phyloP scores from a whole-genome alignment of 2,888 invertebrate species.

The Hybos culiciformis region DNA sequence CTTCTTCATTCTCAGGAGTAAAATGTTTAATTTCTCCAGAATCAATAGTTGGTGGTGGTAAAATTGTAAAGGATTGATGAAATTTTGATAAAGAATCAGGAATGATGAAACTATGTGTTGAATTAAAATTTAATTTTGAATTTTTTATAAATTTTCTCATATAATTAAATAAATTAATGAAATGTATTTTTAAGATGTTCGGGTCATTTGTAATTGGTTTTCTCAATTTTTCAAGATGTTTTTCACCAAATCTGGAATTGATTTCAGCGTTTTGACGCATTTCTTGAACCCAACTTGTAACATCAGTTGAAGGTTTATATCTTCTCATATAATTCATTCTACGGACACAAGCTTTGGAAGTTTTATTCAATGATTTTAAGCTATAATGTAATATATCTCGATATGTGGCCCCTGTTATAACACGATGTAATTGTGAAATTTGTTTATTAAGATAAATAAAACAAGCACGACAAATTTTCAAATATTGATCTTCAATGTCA shows the following conservation, averaged over 20 bases:
- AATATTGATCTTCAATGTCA: constrained; percentile 50
- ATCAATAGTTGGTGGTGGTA: constrained; percentile 9
- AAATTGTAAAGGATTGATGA: constrained; percentile 14
- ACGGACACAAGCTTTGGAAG: constrained; percentile 51
- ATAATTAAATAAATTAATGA: constrained; percentile 26
- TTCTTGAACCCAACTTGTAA: constrained; percentile 46
- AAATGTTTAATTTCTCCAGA: constrained; percentile 14
- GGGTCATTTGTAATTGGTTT: constrained; percentile 23
- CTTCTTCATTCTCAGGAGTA: constrained; percentile 35
- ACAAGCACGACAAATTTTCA: constrained; percentile 53
- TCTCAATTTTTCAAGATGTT: constrained; percentile 29
- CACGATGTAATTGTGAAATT: constrained; percentile 25
- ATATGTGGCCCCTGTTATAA: constrained; percentile 35
- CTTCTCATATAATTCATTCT: constrained; percentile 48
- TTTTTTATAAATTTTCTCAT: constrained; percentile 25
- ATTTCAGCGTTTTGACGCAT: constrained; percentile 43
- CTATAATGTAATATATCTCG: constrained; percentile 44
- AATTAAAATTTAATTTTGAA: constrained; percentile 15
- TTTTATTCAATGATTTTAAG: constrained; percentile 46
- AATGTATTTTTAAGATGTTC: constrained; percentile 27
- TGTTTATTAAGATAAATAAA: constrained; percentile 38
- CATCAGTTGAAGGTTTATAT: constrained; percentile 42
- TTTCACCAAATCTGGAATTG: constrained; percentile 33
- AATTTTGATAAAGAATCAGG: constrained; percentile 31
- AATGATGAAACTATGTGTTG: constrained; percentile 18